phyloP scores from a whole-genome alignment of 2,113 vertebrate genomes.

The Oryctolagus cuniculus region mOryCun1.1 NC_091437.1:61921001-61921500 shows the following conservation, averaged over 20 bases:
- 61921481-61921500: not conserved
- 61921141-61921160: not conserved
- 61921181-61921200: not conserved
- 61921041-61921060: not conserved
- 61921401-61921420: not conserved
- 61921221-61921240: accelerated
- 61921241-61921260: not conserved
- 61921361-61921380: not conserved
- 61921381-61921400: not conserved
- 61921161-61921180: not conserved
- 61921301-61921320: not conserved
- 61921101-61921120: not conserved
- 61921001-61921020: not conserved
- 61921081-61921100: not conserved
- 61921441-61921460: not conserved
- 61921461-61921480: not conserved
- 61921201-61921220: not conserved
- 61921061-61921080: not conserved
- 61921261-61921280: accelerated
- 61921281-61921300: not conserved
- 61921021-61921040: not conserved
- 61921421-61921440: not conserved
- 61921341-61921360: not conserved
- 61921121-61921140: not conserved
- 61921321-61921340: accelerated